Conservation (phyloP, 2,888 invertebrate species). For the Biston betularia region DNA sequence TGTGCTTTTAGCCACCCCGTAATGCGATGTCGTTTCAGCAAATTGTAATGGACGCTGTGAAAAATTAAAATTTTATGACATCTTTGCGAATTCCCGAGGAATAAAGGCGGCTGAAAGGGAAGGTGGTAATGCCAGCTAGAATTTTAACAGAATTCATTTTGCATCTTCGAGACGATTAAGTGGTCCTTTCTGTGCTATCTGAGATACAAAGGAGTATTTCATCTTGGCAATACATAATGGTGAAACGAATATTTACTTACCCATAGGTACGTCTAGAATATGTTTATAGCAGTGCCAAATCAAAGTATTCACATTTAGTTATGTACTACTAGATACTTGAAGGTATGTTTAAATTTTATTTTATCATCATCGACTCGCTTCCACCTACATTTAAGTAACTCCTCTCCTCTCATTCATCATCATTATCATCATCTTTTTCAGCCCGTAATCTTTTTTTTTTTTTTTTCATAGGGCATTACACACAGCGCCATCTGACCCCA, state of each 20-base stretch:
- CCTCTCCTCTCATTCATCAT: no score
- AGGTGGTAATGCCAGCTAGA: constrained; percentile 43
- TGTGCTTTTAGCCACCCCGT: constrained; percentile 67
- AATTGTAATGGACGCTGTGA: constrained; percentile 67
- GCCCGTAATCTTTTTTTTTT: no score
- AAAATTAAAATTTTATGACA: constrained; percentile 71
- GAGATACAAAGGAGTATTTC: constrained; percentile 6
- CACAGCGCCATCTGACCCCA: no score
- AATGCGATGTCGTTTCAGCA: constrained; percentile 66
- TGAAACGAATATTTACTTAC: background rate
- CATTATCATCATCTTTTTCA: no score
- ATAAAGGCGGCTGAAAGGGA: constrained; percentile 41
- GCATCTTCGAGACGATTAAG: constrained; percentile 26
- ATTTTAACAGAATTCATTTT: constrained; percentile 41
- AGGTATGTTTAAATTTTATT: no score
- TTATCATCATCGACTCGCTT: no score
- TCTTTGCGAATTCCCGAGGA: constrained; percentile 53
- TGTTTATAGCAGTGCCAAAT: no score
- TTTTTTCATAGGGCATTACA: no score
- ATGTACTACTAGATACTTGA: no score
- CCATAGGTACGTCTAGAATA: no score
- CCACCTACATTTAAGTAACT: no score
- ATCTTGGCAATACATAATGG: background rate
- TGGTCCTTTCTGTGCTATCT: constrained; percentile 19
- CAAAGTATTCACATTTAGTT: no score